These are phyloP conservation scores for Poeciliopsis occidentalis DNA, from an alignment of 2,113 vertebrate genomes.

Conservation along the genomic window DNA sequence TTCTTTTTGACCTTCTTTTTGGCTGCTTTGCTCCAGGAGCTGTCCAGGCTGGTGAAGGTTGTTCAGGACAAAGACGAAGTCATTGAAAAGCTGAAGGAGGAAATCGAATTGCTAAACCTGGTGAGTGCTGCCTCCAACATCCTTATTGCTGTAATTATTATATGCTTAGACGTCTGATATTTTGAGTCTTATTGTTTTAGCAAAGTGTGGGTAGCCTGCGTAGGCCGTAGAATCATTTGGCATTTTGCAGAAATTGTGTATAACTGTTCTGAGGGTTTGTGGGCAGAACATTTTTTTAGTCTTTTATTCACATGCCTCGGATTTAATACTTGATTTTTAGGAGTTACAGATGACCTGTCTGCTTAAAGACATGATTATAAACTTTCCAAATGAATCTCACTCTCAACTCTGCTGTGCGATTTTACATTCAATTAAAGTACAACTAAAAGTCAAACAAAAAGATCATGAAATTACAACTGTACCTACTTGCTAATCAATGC, in stretches of 20 bases:
- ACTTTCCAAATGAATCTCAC: constrained; percentile 3
- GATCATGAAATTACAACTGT: constrained; percentile 28
- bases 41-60: constrained; percentile 82
- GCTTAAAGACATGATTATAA: background rate
- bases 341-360: background rate
- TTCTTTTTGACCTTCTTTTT: constrained; percentile 59
- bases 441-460: constrained; percentile 1
- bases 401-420: background rate
- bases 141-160: background rate
- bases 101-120: constrained; percentile 96
- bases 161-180: constrained; percentile 19
- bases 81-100: constrained; percentile 92
- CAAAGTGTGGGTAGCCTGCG: constrained; percentile 14
- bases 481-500: constrained; percentile 42
- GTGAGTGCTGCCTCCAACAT: constrained; percentile 78
- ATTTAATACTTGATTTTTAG: background rate
- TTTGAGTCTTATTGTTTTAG: constrained; percentile 31
- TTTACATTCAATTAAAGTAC: constrained; percentile 19
- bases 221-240: constrained; percentile 42
- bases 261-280: constrained; percentile 19
- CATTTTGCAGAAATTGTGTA: constrained; percentile 38
- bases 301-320: background rate
- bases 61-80: constrained; percentile 93
- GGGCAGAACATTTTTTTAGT: background rate
- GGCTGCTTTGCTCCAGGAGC: constrained; percentile 89